These are phyloP conservation scores for Furnarius figulus DNA, from an alignment of 2,113 vertebrate genomes.

Conservation along the genomic window DNA sequence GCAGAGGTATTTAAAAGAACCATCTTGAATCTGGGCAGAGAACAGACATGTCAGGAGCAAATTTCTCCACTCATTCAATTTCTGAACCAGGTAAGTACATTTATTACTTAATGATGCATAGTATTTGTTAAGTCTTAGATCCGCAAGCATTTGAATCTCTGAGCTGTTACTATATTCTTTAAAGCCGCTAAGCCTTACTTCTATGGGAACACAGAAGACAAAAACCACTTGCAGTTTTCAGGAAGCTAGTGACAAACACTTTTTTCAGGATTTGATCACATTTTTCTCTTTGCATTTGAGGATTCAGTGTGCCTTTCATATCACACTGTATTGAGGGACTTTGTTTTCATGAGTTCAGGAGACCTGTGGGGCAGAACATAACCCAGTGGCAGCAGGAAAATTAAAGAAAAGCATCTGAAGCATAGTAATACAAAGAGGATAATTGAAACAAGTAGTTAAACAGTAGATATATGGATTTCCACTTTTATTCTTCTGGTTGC, in stretches of 20 bases:
- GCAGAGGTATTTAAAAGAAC: neutral
- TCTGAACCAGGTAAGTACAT: neutral
- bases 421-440: neutral
- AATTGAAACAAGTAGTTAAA: slow-evolving; percentile 32
- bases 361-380: neutral
- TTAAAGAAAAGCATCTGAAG: neutral
- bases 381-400: neutral
- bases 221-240: neutral
- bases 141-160: neutral
- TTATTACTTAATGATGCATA: neutral
- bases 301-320: slow-evolving; percentile 6
- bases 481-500: slow-evolving; percentile 9
- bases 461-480: slow-evolving; percentile 10
- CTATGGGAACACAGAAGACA: neutral
- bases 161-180: neutral
- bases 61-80: neutral
- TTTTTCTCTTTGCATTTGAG: neutral
- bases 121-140: neutral
- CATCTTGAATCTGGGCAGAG: neutral
- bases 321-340: neutral
- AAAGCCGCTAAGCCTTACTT: slow-evolving; percentile 9
- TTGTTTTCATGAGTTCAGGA: neutral
- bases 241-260: slow-evolving; percentile 10
- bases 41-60: neutral
- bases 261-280: slow-evolving; percentile 48